These are phyloP conservation scores for Labeo calbasu DNA, from an alignment of 2,797 vertebrate species.

Conservation along the genomic window DNA sequence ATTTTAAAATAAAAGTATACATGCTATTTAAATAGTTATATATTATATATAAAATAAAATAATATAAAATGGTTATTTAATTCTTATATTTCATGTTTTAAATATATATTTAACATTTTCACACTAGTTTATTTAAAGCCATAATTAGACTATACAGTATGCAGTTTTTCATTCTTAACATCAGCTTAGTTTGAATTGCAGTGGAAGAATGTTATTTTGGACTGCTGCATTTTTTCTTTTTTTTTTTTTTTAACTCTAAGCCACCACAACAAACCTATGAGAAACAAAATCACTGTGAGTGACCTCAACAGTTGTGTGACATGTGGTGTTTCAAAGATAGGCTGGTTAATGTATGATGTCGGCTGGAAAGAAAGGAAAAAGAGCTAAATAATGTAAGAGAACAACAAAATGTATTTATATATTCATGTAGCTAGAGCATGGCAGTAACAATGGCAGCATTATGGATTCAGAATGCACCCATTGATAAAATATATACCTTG, in stretches of 20 bases:
- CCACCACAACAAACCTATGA: not conserved
- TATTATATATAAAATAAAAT: not conserved
- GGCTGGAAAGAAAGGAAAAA: not conserved
- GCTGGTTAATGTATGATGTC: not conserved
- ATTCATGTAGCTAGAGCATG: not conserved
- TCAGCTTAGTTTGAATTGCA: not conserved
- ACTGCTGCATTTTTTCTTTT: not conserved
- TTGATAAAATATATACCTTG: not conserved
- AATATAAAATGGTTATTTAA: not conserved
- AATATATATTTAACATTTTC: not conserved
- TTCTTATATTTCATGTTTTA: not conserved
- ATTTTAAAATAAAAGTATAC: not conserved
- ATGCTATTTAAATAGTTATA: not conserved
- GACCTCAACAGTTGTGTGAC: not conserved
- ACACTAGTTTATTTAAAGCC: not conserved
- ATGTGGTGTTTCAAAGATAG: not conserved
- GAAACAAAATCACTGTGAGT: not conserved
- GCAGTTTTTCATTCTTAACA: not conserved
- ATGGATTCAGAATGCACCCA: not conserved
- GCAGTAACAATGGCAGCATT: not conserved
- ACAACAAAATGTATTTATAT: not conserved
- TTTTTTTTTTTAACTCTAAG: not conserved
- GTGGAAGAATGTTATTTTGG: not conserved
- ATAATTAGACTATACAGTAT: not conserved
- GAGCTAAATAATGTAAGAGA: conserved; percentile 7